These are phyloP conservation scores for Linepithema humile DNA, from an alignment of 1,140 invertebrate species.

Conservation along the genomic window DNA sequence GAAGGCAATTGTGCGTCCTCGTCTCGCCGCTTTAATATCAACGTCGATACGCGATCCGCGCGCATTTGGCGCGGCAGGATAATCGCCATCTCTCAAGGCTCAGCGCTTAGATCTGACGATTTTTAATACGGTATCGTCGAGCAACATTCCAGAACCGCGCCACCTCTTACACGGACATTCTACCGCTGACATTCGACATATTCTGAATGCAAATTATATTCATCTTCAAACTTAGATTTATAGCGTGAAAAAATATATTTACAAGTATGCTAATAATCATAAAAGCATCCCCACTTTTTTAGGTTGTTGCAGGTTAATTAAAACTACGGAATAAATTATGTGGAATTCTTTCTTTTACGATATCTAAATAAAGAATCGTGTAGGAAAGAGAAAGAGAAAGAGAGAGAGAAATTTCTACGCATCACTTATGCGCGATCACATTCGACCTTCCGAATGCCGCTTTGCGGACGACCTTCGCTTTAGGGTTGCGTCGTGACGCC, in stretches of 20 bases:
- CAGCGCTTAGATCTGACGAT: background rate
- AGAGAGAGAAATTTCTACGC: background rate
- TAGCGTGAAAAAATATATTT: background rate
- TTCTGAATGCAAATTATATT: constrained; percentile 5
- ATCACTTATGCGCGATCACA: constrained; percentile 6
- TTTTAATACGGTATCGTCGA: constrained; percentile 19
- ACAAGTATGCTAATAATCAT: background rate
- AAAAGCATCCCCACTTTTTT: background rate
- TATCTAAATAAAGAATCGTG: background rate
- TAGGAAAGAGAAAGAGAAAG: background rate
- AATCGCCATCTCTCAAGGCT: constrained; percentile 13
- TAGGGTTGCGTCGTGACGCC: constrained; percentile 24
- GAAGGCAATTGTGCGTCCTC: constrained; percentile 29
- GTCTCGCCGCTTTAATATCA: constrained; percentile 27
- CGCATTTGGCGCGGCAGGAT: constrained; percentile 20
- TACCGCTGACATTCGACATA: background rate
- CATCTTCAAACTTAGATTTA: too few species aligned
- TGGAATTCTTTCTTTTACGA: background rate
- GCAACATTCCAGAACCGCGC: constrained; percentile 12
- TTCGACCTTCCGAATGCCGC: constrained; percentile 41
- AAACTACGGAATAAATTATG: background rate
- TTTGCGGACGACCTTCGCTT: constrained; percentile 23
- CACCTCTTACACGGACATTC: background rate
- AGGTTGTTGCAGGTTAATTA: background rate
- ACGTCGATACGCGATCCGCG: constrained; percentile 11